Base-by-base conservation (phyloP, 2,888 invertebrate genomes). In the Chaetogeoica ovagalla region DNA sequence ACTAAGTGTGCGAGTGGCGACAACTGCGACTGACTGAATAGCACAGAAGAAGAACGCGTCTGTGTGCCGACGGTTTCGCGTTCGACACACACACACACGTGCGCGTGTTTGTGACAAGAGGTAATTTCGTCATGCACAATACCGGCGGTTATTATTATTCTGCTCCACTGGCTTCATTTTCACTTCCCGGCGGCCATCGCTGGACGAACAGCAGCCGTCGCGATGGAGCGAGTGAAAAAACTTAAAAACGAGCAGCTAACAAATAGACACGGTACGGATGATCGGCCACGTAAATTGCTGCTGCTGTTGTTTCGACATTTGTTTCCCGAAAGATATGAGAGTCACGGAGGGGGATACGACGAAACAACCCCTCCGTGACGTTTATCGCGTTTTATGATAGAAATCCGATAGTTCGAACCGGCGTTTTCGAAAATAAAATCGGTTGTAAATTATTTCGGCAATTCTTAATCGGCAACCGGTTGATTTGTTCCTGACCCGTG, bases 91-190 rank as follows among this genome's bases (percentile, higher is more conserved):
- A 48, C 48, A 30, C 19, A 30, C 30, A 30, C 30, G 13, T 13
- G 19, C 19, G 13, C n/a, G n/a, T 76, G 76, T 69, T 76, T 52
- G 59, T 52, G 76, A 68, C 60, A 69, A 21, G 17, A 48, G 68
- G 68, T 60, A 60, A 76, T 76, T 76, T 21, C 30, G 30, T 15
- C 48, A 19, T n/a, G n/a, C n/a, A 60, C 76, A n/a, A n/a, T 19
- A 62, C 30, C 30, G 30, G 48, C 59, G 59, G 59, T 43, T 9
- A 59, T 62, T 9, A 59, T 62, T 69, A 55, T 63, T 30, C 43
- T 19, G 17, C 11, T 48, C 60, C 23, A 9, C 19, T 48, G 15
- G 71, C 71, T 59, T 15, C n/a, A n/a, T n/a, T 39, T 60, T 21
- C 59, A 60, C 15, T 15, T 66, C 19, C 3, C 13, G 48, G 48